A percentile compares a stretch with the other conserved stretches of the same genome.
phyloP scores from a whole-genome alignment of 2,888 invertebrate species.

The Tenthredo amoena region DNA sequence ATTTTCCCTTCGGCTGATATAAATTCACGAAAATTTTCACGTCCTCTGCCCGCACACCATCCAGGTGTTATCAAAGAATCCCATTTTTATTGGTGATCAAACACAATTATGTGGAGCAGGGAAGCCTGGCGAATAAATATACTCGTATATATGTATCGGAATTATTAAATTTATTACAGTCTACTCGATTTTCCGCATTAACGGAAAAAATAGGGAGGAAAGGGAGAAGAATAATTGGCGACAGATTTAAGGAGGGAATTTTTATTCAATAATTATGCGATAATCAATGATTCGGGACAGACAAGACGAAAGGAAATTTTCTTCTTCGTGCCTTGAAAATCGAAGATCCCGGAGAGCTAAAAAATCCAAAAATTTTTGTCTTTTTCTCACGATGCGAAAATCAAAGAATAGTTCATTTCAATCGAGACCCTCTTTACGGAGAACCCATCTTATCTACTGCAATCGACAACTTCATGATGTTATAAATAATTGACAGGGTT shows the following conservation, averaged over 20 bases:
- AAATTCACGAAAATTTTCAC: not conserved
- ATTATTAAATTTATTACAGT: not conserved
- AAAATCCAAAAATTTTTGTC: no score
- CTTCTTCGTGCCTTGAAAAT: no score
- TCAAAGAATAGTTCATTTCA: no score
- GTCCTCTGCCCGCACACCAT: not conserved
- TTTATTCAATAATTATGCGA: not conserved
- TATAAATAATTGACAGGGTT: no score
- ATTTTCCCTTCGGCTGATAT: no score
- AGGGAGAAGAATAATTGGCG: not conserved
- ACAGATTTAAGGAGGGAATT: not conserved
- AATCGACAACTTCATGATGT: no score
- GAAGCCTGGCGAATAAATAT: slow-evolving; percentile 9
- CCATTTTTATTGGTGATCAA: slow-evolving; percentile 3
- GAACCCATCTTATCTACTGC: no score
- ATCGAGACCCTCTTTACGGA: no score
- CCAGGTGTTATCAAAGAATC: not conserved
- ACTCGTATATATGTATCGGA: not conserved
- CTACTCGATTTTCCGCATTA: not conserved
- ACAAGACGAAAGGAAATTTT: no score
- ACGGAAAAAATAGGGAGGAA: not conserved
- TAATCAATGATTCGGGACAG: no score
- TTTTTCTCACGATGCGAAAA: no score
- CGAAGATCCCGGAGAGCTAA: no score
- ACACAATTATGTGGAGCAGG: not conserved